Conservation (phyloP, 2,113 vertebrate species). For the Takifugu bimaculatus region DNA sequence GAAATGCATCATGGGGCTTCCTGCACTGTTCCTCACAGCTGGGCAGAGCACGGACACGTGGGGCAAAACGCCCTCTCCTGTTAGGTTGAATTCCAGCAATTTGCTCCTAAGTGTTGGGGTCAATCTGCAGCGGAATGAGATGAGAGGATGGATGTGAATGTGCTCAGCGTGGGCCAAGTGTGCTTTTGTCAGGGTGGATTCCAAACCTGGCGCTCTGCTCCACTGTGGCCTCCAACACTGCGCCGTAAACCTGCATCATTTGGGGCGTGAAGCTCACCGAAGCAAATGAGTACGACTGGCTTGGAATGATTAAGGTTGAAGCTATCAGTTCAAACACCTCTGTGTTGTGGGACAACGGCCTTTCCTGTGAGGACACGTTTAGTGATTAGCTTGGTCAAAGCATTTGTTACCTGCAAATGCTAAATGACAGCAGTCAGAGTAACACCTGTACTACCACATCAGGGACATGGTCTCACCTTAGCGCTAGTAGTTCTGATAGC, state of each 20-base stretch:
- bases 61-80: slow-evolving; percentile 82
- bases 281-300: slow-evolving; percentile 75
- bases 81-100: slow-evolving; percentile 76
- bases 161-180: background rate
- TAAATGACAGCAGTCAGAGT: no score
- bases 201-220: slow-evolving; percentile 75
- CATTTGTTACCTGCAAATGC: no score
- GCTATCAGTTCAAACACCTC: slow-evolving; percentile 80
- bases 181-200: no score
- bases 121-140: slow-evolving; percentile 23
- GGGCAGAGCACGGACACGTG: slow-evolving; percentile 77
- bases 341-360: slow-evolving; percentile 47
- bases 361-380: background rate
- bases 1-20: slow-evolving; percentile 80
- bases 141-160: background rate
- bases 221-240: slow-evolving; percentile 78
- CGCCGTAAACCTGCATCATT: slow-evolving; percentile 77
- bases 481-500: slow-evolving; percentile 62
- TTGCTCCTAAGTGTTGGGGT: slow-evolving; percentile 47
- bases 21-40: slow-evolving; percentile 57
- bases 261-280: slow-evolving; percentile 80
- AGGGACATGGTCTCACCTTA: slow-evolving; percentile 69
- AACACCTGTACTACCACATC: no score
- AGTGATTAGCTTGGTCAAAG: no score
- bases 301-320: slow-evolving; percentile 69